Conservation (phyloP, 1,140 invertebrate genomes). For the Drosophila littoralis region DNA sequence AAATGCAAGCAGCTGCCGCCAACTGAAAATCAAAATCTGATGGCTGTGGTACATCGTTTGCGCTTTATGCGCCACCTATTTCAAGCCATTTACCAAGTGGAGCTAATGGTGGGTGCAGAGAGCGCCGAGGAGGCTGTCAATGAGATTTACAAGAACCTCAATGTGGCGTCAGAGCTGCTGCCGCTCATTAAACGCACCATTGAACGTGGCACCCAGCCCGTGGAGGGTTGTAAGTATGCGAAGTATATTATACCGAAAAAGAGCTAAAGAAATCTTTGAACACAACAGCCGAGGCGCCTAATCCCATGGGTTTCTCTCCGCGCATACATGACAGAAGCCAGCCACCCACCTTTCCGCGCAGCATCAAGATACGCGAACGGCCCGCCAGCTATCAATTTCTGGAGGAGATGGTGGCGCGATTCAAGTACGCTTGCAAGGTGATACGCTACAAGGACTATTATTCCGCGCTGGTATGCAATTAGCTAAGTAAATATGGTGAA, state of each 20-base stretch:
- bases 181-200: conserved; percentile 92
- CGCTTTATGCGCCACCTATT: conserved; percentile 94
- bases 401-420: conserved; percentile 90
- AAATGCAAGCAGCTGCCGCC: conserved; percentile 87
- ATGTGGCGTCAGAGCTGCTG: conserved; percentile 90
- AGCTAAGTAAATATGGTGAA: background rate
- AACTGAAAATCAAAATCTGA: conserved; percentile 70
- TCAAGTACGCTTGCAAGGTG: conserved; percentile 93
- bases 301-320: conserved; percentile 95
- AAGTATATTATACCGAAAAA: background rate
- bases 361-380: conserved; percentile 95
- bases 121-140: conserved; percentile 86
- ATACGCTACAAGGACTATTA: conserved; percentile 92
- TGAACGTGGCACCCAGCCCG: conserved; percentile 89
- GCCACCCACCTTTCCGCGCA: conserved; percentile 98
- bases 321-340: conserved; percentile 97
- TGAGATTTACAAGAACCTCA: conserved; percentile 89
- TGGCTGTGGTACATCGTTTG: conserved; percentile 91
- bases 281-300: conserved; percentile 86
- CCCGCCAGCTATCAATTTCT: conserved; percentile 94
- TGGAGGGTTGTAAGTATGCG: conserved; percentile 87
- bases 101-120: conserved; percentile 86
- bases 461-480: conserved; percentile 89
- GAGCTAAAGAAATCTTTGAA: background rate
- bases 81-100: conserved; percentile 90